These are phyloP conservation scores for Phymastichus coffea DNA, from an alignment of 1,140 invertebrate genomes.

Conservation along the genomic window DNA sequence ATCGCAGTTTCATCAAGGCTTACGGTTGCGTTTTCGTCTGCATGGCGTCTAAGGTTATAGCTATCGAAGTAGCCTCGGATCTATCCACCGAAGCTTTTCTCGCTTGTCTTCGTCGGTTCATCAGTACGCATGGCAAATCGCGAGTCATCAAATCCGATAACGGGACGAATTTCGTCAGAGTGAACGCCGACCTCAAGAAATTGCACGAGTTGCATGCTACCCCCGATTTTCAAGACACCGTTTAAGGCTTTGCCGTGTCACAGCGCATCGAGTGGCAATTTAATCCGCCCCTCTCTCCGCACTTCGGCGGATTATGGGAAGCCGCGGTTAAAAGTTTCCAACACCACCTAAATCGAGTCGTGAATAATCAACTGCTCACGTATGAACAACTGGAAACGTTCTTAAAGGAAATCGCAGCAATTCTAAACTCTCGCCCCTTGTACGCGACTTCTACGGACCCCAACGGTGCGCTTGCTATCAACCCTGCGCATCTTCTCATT, in stretches of 20 bases:
- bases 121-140: conserved; percentile 21
- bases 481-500: conserved; percentile 3
- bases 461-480: neutral
- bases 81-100: conserved; percentile 34
- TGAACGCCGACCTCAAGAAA: conserved; percentile 4
- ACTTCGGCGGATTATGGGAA: conserved; percentile 24
- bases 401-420: conserved; percentile 5
- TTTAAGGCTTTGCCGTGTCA: neutral
- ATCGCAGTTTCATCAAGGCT: conserved; percentile 1
- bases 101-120: conserved; percentile 34
- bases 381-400: conserved; percentile 11
- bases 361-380: neutral
- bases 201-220: neutral
- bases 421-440: conserved; percentile 9
- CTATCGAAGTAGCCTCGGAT: conserved; percentile 39
- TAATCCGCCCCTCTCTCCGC: conserved; percentile 26
- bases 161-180: conserved; percentile 34
- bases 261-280: conserved; percentile 25
- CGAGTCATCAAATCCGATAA: conserved; percentile 33
- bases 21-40: conserved; percentile 25
- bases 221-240: neutral
- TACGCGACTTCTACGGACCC: neutral
- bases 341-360: neutral
- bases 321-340: neutral
- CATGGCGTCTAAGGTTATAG: conserved; percentile 30